Evolutionary conservation across 1,140 invertebrate genomes (phyloP).

Genomic region (Sinella curviseta): DNA sequence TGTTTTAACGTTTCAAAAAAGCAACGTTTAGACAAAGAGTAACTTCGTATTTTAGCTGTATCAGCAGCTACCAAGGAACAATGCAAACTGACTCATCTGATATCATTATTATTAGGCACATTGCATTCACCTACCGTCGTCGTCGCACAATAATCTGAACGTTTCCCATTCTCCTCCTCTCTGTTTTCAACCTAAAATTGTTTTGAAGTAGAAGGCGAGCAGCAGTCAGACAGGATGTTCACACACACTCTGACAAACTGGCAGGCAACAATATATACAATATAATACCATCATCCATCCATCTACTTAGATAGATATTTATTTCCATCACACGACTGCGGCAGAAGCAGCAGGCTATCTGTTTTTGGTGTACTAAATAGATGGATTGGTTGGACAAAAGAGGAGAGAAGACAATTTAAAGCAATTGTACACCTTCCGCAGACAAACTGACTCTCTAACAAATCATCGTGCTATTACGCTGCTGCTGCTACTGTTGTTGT

Average conservation of each 20-base stretch:
- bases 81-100: neutral
- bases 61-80: no score
- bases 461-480: neutral
- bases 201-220: neutral
- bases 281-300: no score
- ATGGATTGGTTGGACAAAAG: neutral
- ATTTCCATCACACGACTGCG: no score
- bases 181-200: neutral
- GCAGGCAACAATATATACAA: no score
- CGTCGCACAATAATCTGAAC: neutral
- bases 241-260: neutral
- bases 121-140: neutral
- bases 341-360: no score
- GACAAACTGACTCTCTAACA: conserved; percentile 1
- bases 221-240: neutral
- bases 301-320: no score
- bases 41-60: no score
- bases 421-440: conserved; percentile 26
- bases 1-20: no score
- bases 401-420: neutral
- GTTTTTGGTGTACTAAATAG: no score
- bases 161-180: neutral
- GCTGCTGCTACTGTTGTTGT: neutral
- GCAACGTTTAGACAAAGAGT: no score
- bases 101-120: neutral